Conservation (phyloP, 1,140 invertebrate genomes). For the Manduca sexta region DNA sequence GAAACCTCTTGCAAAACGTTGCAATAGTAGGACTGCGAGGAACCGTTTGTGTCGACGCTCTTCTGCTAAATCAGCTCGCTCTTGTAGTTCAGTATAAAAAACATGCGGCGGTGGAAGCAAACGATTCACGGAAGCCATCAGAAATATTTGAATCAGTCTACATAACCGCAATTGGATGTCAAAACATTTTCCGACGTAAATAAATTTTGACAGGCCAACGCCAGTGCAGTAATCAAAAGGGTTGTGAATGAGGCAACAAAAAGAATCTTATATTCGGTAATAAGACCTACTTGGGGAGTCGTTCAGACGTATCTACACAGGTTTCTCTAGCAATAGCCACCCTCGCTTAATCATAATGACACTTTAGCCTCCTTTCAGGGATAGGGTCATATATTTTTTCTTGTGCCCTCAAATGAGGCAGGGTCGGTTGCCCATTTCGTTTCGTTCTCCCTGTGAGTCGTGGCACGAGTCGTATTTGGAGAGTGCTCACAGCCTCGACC, state of each 20-base stretch:
- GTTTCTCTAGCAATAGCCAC: not conserved
- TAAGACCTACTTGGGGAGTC: conserved; percentile 3
- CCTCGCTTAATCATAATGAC: conserved; percentile 18
- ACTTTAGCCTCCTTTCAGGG: conserved; percentile 19
- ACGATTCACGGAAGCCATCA: conserved; percentile 49
- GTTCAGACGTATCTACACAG: conserved; percentile 3
- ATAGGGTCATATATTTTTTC: conserved; percentile 37
- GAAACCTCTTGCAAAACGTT: conserved; percentile 48
- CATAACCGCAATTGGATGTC: too few relatives aligned
- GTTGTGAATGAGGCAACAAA: too few relatives aligned
- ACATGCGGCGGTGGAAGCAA: conserved; percentile 36
- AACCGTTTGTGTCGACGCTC: conserved; percentile 32
- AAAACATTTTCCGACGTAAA: too few relatives aligned
- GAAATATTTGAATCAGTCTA: too few relatives aligned
- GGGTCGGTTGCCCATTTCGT: conserved; percentile 49
- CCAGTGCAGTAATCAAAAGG: too few relatives aligned
- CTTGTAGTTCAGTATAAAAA: conserved; percentile 46
- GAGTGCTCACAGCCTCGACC: conserved; percentile 38
- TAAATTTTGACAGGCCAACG: too few relatives aligned
- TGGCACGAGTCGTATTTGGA: conserved; percentile 46
- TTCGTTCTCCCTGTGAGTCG: conserved; percentile 37
- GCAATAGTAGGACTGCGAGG: conserved; percentile 41
- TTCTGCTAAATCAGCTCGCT: conserved; percentile 38
- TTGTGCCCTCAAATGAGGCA: conserved; percentile 37
- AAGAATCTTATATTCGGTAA: not conserved